A percentile compares a stretch with the other conserved stretches of the same genome.
phyloP scores from a whole-genome alignment of 1,140 invertebrate species.

The Diplogasteroides magnus region DNA sequence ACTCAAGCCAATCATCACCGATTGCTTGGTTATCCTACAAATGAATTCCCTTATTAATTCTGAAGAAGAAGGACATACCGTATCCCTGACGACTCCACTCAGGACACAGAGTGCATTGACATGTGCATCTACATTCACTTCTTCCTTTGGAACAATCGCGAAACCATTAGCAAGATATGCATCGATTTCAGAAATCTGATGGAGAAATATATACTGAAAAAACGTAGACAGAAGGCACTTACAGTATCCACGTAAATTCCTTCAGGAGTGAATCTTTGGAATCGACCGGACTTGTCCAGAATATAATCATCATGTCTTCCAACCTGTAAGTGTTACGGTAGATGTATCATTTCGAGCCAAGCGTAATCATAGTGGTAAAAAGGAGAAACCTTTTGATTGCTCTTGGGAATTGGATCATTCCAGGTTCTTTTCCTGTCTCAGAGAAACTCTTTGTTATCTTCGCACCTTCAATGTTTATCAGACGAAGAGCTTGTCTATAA shows the following conservation, averaged over 20 bases:
- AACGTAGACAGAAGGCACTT: no score
- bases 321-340: no score
- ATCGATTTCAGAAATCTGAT: no score
- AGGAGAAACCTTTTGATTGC: conserved; percentile 39
- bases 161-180: conserved; percentile 53
- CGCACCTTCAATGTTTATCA: neutral
- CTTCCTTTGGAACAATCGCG: neutral
- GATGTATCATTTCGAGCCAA: no score
- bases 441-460: conserved; percentile 32
- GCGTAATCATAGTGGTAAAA: no score
- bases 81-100: conserved; percentile 45
- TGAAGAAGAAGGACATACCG: conserved; percentile 19
- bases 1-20: conserved; percentile 53
- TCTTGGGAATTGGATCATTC: conserved; percentile 50
- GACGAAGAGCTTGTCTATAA: neutral
- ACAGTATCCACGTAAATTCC: conserved; percentile 5
- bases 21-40: conserved; percentile 41
- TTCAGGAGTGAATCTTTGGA: conserved; percentile 37
- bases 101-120: conserved; percentile 41
- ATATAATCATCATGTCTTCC: conserved; percentile 37
- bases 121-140: conserved; percentile 32
- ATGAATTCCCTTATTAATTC: neutral
- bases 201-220: no score
- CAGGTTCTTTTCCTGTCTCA: conserved; percentile 38
- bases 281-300: conserved; percentile 49